Conservation (phyloP, 1,140 invertebrate species). For the Eufriesea mexicana region DNA sequence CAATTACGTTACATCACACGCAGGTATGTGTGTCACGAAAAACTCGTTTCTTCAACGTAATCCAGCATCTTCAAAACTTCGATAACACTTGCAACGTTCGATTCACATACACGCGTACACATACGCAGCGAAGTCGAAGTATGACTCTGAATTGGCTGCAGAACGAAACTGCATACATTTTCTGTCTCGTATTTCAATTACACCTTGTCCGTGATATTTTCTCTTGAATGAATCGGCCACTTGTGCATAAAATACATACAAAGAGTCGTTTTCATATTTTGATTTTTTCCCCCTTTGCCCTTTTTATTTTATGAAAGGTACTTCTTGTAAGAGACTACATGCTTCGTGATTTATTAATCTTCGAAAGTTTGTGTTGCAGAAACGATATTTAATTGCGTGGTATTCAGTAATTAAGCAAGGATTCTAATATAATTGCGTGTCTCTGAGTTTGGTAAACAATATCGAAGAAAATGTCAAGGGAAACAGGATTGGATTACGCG, state of each 20-base stretch:
- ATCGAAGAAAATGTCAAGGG: neutral
- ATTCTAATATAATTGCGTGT: too few species aligned
- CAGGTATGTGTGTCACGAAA: slow-evolving; percentile 52
- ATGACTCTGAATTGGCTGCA: neutral
- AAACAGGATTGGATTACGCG: neutral
- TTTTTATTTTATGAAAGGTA: neutral
- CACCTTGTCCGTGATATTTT: too few species aligned
- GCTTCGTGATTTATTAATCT: neutral
- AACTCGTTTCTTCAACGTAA: slow-evolving; percentile 46
- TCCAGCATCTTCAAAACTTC: slow-evolving; percentile 45
- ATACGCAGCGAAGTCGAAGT: neutral
- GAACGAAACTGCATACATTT: neutral
- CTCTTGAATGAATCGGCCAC: neutral
- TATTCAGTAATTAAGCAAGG: neutral
- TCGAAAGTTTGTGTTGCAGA: too few species aligned
- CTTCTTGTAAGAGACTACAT: neutral
- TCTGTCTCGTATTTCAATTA: neutral
- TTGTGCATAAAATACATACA: neutral
- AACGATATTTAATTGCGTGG: too few species aligned
- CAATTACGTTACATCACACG: slow-evolving; percentile 51
- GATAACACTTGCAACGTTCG: slow-evolving; percentile 11
- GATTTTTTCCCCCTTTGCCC: too few species aligned
- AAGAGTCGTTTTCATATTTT: neutral
- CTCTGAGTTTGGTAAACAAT: neutral
- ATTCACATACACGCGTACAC: neutral